Evolutionary conservation across 2,888 invertebrate genomes (phyloP), one percentile per base, ranked within the genome.

Genomic region (Orgyia antiqua): DNA sequence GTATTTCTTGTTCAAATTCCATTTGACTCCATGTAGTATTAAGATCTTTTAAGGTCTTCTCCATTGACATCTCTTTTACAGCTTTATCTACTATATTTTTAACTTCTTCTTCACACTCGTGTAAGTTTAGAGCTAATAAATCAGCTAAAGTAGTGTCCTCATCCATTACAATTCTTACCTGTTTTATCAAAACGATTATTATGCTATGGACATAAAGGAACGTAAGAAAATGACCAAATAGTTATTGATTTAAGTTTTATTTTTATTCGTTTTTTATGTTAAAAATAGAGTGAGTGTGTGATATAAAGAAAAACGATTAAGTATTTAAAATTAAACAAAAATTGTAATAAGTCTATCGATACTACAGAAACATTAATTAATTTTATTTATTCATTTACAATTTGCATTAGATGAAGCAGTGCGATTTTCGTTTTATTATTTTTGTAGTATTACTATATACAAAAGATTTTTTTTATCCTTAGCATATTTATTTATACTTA

Each of bases 51-150:
- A 98, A 87, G 32, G 94, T 93, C 71, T 97, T 98, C 75, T 98
- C 98, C 97, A 98, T 98, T 2, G 96, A 95, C 95, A 97, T 97
- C 87, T 98, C 98, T 79, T 98, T 98, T 0, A 97, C 97, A 0
- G 98, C 97, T 83, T 98, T 98, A 72, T 98, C 98, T 5, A 98
- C 98, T 56, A 98, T 98, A 70, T 96, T 96, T 64, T 97, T 95
- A 0, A 97, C 98, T 74, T 98, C 98, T 70, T 98, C 98, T 74
- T 98, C 98, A 73, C 96, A 98, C 74, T 97, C 96, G 72, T 98
- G 98, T 6, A 98, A 88, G 76, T 97, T 97, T 27, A 98, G 79
- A 3, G 94, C 94, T 42, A 98, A 84, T 11, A 98, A 87, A 69
- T 98, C 98, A 1, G 97, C 94, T 53, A 98, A 77, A 1, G 97